Evolutionary conservation across 1,140 invertebrate genomes (phyloP), one percentile per base, ranked within the genome.

Genomic region (Drosophila sturtevanti): DNA sequence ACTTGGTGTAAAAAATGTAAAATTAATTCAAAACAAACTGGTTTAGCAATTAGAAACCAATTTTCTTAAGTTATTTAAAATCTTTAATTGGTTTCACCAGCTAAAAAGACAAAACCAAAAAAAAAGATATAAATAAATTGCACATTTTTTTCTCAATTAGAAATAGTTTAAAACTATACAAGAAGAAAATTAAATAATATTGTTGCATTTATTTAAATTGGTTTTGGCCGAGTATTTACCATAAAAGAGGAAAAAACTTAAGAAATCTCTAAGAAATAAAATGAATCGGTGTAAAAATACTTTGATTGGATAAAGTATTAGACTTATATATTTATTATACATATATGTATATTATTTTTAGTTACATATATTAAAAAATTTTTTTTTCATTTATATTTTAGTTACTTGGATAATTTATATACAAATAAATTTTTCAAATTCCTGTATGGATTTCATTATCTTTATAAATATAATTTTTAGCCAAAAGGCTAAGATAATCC

Each of bases 211-310:
- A 14, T 44, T 44, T 7, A 18, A 44, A 16, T 44, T 14, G 1
- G n/a, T 16, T 44, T 44, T 7, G 14, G 16, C 21, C 0, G 2
- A 67, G 44, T 12, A 38, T 60, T 27, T 24, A 48, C 7, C 41
- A 9, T 0, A 31, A 56, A 71, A 12, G 48, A 67, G 21, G 48
- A 63, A n/a, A n/a, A n/a, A n/a, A n/a, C n/a, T n/a, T n/a, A n/a
- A n/a, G n/a, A n/a, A n/a, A n/a, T n/a, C n/a, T n/a, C n/a, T n/a
- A 44, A 44, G 1, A 9, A 44, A 48, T 2, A 48, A 9, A 21
- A 21, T n/a, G 12, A 48, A 21, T 16, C 16, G 11, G 3, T 21
- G 41, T 14, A 4, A 41, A 41, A 35, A 9, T 4, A 9, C 38
- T 41, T 41, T n/a, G n/a, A n/a, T n/a, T n/a, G n/a, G n/a, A n/a